A percentile compares a stretch with the other conserved stretches of the same genome.
phyloP scores from a whole-genome alignment of 1,140 invertebrate genomes.

The Eubasilissa regina region DNA sequence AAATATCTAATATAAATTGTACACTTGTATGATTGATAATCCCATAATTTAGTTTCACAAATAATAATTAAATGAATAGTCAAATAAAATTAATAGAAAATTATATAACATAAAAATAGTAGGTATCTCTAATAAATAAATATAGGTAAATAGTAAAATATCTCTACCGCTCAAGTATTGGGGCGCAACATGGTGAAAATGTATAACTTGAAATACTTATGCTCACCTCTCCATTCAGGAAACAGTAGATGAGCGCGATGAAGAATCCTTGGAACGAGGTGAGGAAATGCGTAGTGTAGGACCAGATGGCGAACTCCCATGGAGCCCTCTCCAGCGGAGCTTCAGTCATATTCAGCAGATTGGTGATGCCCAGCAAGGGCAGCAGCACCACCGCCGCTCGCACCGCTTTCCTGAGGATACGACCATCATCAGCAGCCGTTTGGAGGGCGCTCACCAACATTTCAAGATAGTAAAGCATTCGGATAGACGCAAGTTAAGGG shows the following conservation, averaged over 20 bases:
- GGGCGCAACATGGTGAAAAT: too few relatives aligned
- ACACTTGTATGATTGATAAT: background rate
- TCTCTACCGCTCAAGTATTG: too few relatives aligned
- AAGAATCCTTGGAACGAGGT: slow-evolving; percentile 91
- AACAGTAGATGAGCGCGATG: slow-evolving; percentile 89
- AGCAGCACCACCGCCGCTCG: slow-evolving; percentile 84
- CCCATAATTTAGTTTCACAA: background rate
- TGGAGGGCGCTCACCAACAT: background rate
- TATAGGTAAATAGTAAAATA: background rate
- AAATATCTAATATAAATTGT: too few relatives aligned
- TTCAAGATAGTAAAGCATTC: too few relatives aligned
- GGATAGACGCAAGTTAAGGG: too few relatives aligned
- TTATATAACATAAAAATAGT: background rate
- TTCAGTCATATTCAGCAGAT: slow-evolving; percentile 82
- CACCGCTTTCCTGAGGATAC: slow-evolving; percentile 82
- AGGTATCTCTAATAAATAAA: background rate
- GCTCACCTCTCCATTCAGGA: slow-evolving; percentile 89
- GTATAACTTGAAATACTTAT: background rate
- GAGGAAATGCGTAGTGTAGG: slow-evolving; percentile 85
- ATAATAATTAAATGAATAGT: background rate
- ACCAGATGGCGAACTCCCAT: slow-evolving; percentile 85
- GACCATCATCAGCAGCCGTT: background rate
- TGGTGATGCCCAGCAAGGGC: slow-evolving; percentile 87
- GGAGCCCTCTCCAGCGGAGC: slow-evolving; percentile 77
- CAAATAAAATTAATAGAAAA: background rate